phyloP scores from a whole-genome alignment of 2,113 vertebrate genomes.

The Tachuris rubrigastra region DNA sequence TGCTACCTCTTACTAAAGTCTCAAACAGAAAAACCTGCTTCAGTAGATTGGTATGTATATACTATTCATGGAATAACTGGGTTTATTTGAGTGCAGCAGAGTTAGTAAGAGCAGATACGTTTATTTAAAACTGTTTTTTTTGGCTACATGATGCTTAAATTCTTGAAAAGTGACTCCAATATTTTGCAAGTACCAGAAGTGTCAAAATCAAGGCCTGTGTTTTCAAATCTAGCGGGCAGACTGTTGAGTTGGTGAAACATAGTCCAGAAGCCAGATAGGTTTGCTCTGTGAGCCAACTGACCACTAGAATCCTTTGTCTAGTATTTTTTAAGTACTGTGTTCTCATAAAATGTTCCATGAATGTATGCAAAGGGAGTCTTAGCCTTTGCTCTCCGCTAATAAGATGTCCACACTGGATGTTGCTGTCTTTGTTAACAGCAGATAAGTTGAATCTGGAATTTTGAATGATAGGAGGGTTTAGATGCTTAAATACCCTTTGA shows the following conservation, averaged over 20 bases:
- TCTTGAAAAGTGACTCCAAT: background rate
- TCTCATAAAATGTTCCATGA: background rate
- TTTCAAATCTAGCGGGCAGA: background rate
- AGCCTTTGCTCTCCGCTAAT: background rate
- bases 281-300: background rate
- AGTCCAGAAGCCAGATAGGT: background rate
- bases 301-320: background rate
- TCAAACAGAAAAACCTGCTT: background rate
- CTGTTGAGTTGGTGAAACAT: background rate
- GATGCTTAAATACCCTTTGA: background rate
- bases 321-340: background rate
- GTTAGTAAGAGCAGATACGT: background rate
- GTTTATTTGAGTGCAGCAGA: background rate
- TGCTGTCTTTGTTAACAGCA: background rate
- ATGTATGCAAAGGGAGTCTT: background rate
- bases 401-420: background rate
- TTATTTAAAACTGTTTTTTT: background rate
- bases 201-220: background rate
- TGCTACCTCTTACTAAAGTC: background rate
- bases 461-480: background rate
- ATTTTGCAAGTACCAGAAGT: background rate
- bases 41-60: background rate
- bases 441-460: background rate
- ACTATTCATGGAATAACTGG: background rate
- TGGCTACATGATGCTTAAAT: background rate